Percentiles rank a stretch among this genome's conserved stretches.
phyloP scores from a whole-genome alignment of 2,888 invertebrate species.

The Cylindroiulus punctatus region DNA sequence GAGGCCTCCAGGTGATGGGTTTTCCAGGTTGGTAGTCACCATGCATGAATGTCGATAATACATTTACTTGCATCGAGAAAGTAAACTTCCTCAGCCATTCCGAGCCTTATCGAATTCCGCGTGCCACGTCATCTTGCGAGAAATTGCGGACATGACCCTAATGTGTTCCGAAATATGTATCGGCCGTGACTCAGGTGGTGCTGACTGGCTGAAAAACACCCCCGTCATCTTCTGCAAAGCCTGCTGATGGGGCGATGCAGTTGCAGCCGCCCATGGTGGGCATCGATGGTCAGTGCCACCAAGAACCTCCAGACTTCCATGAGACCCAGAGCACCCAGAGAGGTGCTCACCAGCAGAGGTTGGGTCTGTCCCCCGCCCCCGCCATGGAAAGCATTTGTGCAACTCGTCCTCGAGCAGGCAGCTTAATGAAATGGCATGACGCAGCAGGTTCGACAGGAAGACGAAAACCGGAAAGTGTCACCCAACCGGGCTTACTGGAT shows the following conservation, averaged over 20 bases:
- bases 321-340: background rate
- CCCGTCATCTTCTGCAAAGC: background rate
- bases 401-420: background rate
- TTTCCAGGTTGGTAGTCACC: no score
- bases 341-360: background rate
- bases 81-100: background rate
- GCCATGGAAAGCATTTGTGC: background rate
- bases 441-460: slow-evolving; percentile 26
- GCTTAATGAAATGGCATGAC: slow-evolving; percentile 34
- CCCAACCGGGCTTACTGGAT: slow-evolving; percentile 4
- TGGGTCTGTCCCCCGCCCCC: background rate
- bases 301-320: background rate
- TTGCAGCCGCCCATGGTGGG: background rate
- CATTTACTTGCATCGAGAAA: no score
- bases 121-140: background rate
- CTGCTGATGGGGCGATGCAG: background rate
- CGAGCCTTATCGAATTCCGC: background rate
- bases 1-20: no score
- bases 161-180: slow-evolving; percentile 29
- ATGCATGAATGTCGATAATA: no score
- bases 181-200: slow-evolving; percentile 9
- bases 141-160: slow-evolving; percentile 7
- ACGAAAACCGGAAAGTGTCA: slow-evolving; percentile 38
- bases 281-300: background rate
- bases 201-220: background rate